Conservation (phyloP, 2,113 vertebrate species). For the Malurus elegans region DNA sequence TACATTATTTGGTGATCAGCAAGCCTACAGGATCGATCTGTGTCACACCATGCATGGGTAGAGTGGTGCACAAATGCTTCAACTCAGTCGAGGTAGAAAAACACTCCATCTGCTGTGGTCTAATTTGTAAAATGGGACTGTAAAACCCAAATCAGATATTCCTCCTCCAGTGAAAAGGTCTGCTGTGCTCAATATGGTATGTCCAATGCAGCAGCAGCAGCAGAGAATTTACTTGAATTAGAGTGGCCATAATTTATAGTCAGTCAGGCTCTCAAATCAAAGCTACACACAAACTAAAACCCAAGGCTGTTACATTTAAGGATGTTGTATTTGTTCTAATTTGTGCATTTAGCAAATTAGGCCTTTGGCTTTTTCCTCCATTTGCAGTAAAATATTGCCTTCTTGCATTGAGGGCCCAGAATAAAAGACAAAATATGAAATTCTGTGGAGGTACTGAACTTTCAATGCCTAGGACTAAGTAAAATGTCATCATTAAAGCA, state of each 20-base stretch:
- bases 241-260: neutral
- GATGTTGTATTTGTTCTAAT: neutral
- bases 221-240: neutral
- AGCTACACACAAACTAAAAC: slow-evolving; percentile 20
- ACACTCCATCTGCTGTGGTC: neutral
- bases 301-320: slow-evolving; percentile 26
- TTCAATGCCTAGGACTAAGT: slow-evolving; percentile 37
- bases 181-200: neutral
- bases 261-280: neutral
- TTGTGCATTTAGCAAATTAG: neutral
- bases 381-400: slow-evolving; percentile 41
- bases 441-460: slow-evolving; percentile 59
- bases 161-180: neutral
- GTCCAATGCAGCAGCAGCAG: neutral
- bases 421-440: slow-evolving; percentile 53
- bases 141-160: neutral
- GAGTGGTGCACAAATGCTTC: neutral
- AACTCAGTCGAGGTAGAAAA: neutral
- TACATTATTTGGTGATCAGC: neutral
- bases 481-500: slow-evolving; percentile 64
- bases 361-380: neutral
- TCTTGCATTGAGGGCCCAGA: neutral
- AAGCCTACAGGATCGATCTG: neutral
- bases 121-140: neutral
- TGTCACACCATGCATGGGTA: neutral